phyloP scores from a whole-genome alignment of 2,888 invertebrate species.

The Nomada lathburiana region DNA sequence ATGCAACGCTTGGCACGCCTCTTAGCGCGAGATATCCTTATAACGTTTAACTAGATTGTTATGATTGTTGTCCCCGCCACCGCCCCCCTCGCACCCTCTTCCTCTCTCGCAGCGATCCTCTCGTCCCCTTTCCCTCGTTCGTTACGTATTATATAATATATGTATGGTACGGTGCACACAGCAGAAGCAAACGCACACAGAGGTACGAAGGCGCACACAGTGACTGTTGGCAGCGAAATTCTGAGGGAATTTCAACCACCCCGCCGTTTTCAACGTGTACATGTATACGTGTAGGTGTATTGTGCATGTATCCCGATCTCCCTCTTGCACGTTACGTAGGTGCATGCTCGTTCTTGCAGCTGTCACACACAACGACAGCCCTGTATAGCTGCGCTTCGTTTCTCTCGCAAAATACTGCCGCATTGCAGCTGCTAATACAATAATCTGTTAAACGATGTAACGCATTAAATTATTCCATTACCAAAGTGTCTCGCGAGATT shows the following conservation, averaged over 20 bases:
- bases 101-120: constrained; percentile 39
- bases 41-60: constrained; percentile 84
- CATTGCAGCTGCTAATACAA: constrained; percentile 69
- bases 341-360: constrained; percentile 32
- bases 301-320: background rate
- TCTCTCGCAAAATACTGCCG: constrained; percentile 71
- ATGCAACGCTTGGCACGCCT: constrained; percentile 84
- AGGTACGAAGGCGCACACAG: constrained; percentile 32
- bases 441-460: constrained; percentile 45
- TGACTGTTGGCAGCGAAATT: constrained; percentile 70
- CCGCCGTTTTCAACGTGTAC: constrained; percentile 49
- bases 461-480: background rate
- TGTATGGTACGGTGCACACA: constrained; percentile 22
- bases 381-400: constrained; percentile 67
- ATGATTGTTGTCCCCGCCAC: constrained; percentile 82
- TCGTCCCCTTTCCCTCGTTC: constrained; percentile 47
- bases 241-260: constrained; percentile 70
- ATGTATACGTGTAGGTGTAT: background rate
- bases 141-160: constrained; percentile 22
- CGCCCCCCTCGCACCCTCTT: constrained; percentile 51
- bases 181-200: constrained; percentile 31
- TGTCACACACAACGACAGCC: constrained; percentile 51
- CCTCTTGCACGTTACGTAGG: constrained; percentile 21
- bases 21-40: constrained; percentile 84
- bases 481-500: constrained; percentile 24